Percentiles rank a stretch among this genome's conserved stretches.
Evolutionary conservation across 2,888 invertebrate species (phyloP).

Genomic region (Griposia aprilina): DNA sequence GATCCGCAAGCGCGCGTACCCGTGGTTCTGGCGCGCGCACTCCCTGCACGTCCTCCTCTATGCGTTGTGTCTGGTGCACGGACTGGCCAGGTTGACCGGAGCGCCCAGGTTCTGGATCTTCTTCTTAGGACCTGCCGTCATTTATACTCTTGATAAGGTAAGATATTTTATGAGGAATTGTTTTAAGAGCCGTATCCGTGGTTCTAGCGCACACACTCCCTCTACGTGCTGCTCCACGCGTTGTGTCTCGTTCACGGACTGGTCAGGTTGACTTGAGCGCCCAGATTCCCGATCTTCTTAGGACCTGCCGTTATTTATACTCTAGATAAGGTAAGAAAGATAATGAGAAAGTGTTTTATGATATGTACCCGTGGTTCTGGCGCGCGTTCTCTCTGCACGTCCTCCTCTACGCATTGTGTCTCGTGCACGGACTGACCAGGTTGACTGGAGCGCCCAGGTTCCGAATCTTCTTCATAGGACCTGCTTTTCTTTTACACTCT

Average conservation of each 20-base stretch:
- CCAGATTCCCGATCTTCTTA: constrained; percentile 97
- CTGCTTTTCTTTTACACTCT: constrained; percentile 96
- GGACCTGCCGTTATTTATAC: constrained; percentile 97
- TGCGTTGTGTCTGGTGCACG: constrained; percentile 96
- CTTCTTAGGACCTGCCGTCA: constrained; percentile 96
- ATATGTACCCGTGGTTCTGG: constrained; percentile 98
- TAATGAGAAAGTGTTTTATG: too few species aligned
- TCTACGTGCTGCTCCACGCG: constrained; percentile 89
- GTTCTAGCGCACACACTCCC: constrained; percentile 94
- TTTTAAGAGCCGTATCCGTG: constrained; percentile 93
- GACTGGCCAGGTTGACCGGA: constrained; percentile 97
- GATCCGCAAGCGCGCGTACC: constrained; percentile 97
- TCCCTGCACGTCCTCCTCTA: constrained; percentile 96
- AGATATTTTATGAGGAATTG: neutral
- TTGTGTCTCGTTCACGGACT: constrained; percentile 97
- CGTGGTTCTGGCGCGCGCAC: constrained; percentile 98
- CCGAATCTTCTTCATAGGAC: constrained; percentile 98
- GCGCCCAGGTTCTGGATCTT: constrained; percentile 98
- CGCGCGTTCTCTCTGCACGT: constrained; percentile 84
- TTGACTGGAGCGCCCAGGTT: constrained; percentile 97
- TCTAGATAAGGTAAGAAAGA: constrained; percentile 90
- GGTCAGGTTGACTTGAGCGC: constrained; percentile 97
- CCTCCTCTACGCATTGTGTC: constrained; percentile 93
- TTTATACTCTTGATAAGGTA: constrained; percentile 97
- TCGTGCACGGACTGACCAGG: constrained; percentile 97